phyloP scores from a whole-genome alignment of 92 coral and sea anemone species.

The Zoanthus sansibaricus region DNA sequence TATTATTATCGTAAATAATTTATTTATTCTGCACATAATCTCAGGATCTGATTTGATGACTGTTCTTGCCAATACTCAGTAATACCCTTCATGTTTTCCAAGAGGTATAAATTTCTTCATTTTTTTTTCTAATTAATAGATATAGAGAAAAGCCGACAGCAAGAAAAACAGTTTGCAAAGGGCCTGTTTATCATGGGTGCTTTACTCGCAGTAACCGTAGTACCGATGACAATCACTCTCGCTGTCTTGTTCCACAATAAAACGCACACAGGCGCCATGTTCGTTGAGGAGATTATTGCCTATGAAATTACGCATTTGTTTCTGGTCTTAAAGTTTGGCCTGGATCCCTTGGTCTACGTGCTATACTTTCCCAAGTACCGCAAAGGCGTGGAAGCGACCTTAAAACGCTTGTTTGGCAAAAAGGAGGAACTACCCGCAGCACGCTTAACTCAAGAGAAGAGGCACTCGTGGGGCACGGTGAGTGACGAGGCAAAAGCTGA shows the following conservation, averaged over 20 bases:
- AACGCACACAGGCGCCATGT: background rate
- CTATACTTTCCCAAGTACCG: constrained; percentile 76
- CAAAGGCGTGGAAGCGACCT: constrained; percentile 36
- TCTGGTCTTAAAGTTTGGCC: constrained; percentile 66
- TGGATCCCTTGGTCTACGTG: constrained; percentile 79
- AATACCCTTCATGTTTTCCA: too few relatives aligned
- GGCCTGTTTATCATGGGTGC: constrained; percentile 75
- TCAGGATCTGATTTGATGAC: too few relatives aligned
- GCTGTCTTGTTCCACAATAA: constrained; percentile 31
- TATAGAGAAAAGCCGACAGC: constrained; percentile 49
- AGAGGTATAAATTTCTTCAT: too few relatives aligned
- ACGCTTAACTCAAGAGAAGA: constrained; percentile 5
- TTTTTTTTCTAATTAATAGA: background rate
- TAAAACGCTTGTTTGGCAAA: constrained; percentile 1
- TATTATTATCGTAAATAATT: too few relatives aligned
- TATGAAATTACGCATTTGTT: constrained; percentile 50
- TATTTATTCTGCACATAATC: too few relatives aligned
- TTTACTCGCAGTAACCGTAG: constrained; percentile 68
- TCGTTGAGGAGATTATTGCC: constrained; percentile 45
- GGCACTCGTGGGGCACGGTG: constrained; percentile 45
- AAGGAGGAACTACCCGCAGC: constrained; percentile 11
- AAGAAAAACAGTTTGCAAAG: constrained; percentile 73
- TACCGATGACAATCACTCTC: constrained; percentile 67
- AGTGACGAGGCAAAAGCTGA: constrained; percentile 19
- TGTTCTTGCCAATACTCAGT: too few relatives aligned